These are phyloP conservation scores for Sinosuthora webbiana DNA, from an alignment of 2,113 vertebrate species.

Conservation along the genomic window DNA sequence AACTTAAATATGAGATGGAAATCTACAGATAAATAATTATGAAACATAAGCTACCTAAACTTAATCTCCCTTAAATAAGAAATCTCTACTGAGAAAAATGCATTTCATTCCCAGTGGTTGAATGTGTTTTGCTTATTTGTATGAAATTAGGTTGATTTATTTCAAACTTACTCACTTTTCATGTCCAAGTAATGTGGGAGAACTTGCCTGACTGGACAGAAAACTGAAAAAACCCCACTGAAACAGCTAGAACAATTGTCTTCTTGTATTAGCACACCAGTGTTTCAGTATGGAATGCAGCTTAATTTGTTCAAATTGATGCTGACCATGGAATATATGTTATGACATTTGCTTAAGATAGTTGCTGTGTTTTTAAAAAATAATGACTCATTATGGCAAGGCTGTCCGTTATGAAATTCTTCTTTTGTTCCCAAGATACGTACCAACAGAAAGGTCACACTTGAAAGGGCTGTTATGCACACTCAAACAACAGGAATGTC, in stretches of 20 bases:
- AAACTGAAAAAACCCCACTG: slow-evolving; percentile 62
- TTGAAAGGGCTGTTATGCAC: slow-evolving; percentile 62
- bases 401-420: slow-evolving; percentile 62
- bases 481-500: slow-evolving; percentile 19
- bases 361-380: slow-evolving; percentile 66
- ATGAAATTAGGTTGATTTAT: not conserved
- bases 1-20: not conserved
- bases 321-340: slow-evolving; percentile 65
- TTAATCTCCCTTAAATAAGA: not conserved
- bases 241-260: slow-evolving; percentile 59
- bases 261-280: slow-evolving; percentile 60
- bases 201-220: slow-evolving; percentile 52
- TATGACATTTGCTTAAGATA: slow-evolving; percentile 78
- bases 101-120: not conserved
- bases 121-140: not conserved
- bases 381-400: slow-evolving; percentile 73
- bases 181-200: slow-evolving; percentile 59
- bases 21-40: not conserved
- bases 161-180: slow-evolving; percentile 25
- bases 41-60: not conserved
- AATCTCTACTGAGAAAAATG: not conserved
- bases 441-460: slow-evolving; percentile 72
- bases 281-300: slow-evolving; percentile 65
- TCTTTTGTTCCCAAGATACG: slow-evolving; percentile 69
- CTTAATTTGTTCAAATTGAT: slow-evolving; percentile 52